A percentile compares a stretch with the other conserved stretches of the same genome.
These are phyloP conservation scores for Tachysurus vachellii DNA, from an alignment of 2,113 vertebrate species.

Conservation along the genomic window DNA sequence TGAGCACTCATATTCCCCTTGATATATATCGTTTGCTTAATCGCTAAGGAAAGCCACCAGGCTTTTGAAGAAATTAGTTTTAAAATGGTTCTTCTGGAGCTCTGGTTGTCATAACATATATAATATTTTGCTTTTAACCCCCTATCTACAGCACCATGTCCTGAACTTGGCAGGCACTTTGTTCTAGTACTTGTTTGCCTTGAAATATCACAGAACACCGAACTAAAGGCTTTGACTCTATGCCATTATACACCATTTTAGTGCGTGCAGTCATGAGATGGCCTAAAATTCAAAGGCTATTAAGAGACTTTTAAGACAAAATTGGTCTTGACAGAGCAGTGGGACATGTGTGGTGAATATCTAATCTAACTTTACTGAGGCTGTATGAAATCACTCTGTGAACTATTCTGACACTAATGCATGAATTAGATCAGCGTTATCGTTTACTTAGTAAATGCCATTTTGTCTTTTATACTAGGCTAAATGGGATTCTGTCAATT, in stretches of 20 bases:
- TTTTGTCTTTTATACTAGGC: background rate
- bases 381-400: background rate
- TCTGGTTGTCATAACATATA: background rate
- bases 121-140: background rate
- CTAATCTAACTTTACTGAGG: background rate
- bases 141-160: background rate
- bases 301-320: background rate
- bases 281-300: background rate
- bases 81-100: background rate
- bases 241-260: slow-evolving; percentile 3
- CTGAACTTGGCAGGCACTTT: background rate
- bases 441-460: background rate
- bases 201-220: background rate
- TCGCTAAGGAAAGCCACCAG: background rate
- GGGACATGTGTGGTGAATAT: background rate
- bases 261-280: background rate
- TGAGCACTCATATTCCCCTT: background rate
- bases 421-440: background rate
- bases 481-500: background rate
- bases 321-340: background rate
- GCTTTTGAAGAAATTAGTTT: background rate
- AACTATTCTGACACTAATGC: background rate
- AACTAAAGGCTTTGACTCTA: background rate
- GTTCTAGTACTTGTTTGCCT: background rate
- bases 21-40: background rate